phyloP scores from a whole-genome alignment of 2,888 invertebrate species.

The Harpalus rufipes region DNA sequence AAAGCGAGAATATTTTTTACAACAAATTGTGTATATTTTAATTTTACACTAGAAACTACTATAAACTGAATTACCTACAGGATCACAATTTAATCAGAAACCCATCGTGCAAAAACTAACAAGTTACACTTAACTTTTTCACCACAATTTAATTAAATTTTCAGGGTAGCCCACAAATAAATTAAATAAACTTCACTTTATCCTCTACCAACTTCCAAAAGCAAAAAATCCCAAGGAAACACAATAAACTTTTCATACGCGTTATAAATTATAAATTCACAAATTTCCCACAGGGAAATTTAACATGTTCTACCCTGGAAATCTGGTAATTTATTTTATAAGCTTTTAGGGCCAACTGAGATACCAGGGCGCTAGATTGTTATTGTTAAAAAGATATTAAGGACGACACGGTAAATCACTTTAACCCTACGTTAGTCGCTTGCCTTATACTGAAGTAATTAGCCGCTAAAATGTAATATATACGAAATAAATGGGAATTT shows the following conservation, averaged over 20 bases:
- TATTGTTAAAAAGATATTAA: background rate
- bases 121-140: background rate
- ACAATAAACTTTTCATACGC: slow-evolving; percentile 22
- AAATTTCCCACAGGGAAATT: background rate
- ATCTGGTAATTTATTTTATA: slow-evolving; percentile 26
- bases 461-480: no score
- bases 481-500: no score
- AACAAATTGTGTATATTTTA: no score
- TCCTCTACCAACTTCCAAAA: background rate
- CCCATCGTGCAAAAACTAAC: background rate
- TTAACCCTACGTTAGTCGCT: no score
- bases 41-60: background rate
- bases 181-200: slow-evolving; percentile 8
- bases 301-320: slow-evolving; percentile 34
- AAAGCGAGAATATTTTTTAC: no score
- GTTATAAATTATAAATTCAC: slow-evolving; percentile 17
- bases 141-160: background rate
- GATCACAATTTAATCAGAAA: background rate
- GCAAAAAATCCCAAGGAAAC: slow-evolving; percentile 6
- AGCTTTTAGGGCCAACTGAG: background rate
- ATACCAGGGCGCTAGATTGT: background rate
- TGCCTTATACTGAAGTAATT: no score
- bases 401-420: slow-evolving; percentile 16
- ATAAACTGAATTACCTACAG: background rate
- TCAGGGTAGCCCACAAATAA: slow-evolving; percentile 7